Evolutionary conservation across 2,888 invertebrate genomes (phyloP), one percentile per base, ranked within the genome.

Genomic region (Seira musarum): DNA sequence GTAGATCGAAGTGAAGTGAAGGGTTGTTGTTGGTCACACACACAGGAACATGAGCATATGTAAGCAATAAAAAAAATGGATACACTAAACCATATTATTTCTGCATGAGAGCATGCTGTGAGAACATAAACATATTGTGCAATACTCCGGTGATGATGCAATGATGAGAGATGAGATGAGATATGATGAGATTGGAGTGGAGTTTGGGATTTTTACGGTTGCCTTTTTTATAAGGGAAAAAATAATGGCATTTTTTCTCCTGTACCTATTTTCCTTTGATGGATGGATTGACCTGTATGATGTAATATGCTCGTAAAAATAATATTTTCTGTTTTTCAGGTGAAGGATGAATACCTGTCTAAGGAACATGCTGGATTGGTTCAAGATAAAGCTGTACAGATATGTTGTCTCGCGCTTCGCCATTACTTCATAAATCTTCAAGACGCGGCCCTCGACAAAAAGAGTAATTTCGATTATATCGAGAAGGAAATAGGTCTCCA

Each of bases 361-460:
- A 94, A 93, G 88, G 94, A 93, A 89, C 92, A 93, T 88, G 91
- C 93, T 87, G 82, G 86, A 24, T 92, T 95, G 83, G 96, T 96
- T 89, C 94, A 94, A 89, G 98, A 98, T 82, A 74, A 74, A 46
- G 97, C 98, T 83, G 93, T 99, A 87, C 95, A 96, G 89, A 92
- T 99, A 87, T 97, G 97, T 89, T 98, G 98, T 91, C 92, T 98
- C 89, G 96, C 96, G 90, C 97, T 98, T 89, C 94, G 96, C 90
- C 95, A 92, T 87, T 93, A 93, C 88, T 94, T 94, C 90, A 94
- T 94, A 89, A 95, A 96, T 89, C 94, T 95, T 93, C 92, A 93
- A 22, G 94, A 94, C 87, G 93, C 94, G 88, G 94, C 95, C 15
- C 91, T 97, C 86, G 98, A 98, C 90, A 98, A 98, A 90, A 98